Base-by-base conservation (phyloP, 2,888 invertebrate species). In the Lithophane ornitopus region DNA sequence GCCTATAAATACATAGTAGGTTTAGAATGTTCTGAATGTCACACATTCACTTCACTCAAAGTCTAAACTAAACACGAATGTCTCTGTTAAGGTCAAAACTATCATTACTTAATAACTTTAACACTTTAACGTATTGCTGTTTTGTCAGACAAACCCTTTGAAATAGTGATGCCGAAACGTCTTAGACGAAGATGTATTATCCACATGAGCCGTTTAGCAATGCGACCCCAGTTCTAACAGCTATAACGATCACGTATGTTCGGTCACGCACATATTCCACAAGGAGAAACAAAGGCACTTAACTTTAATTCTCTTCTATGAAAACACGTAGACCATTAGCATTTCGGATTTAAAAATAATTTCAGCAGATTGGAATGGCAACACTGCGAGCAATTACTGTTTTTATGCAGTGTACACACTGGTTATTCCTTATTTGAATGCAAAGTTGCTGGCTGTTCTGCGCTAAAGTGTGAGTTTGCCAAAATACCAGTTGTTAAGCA, bases 401-500 rank as follows among this genome's bases (percentile, higher is more conserved):
- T 81, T 85, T 62, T 76, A 46, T 65, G 66, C 59, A 6, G 22
- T 70, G 66, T 69, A 7, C 67, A 65, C 67, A 65, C 44, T 78
- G 59, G 2, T 34, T 58, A 68, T 75, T 78, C 61, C 46, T 62
- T 49, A 56, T 56, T 65, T 69, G 69, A 84, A 67, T 71, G 39
- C 14, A 3, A n/a, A 52, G 34, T 56, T 34, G 22, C 56, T 73
- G 59, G 52, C 73, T 65, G 83, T 63, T 62, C 77, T 49, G 44
- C 22, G 41, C 11, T 63, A 44, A 79, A 84, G 59, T 75, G 70
- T 61, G 63, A 63, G 58, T 69, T 71, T 80, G 66, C 74, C 76
- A 86, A 81, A 77, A 84, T 76, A 79, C 61, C 34, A 76, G 70
- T 49, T 52, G 78, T 84, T 80, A 56, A 73, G 80, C 87, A 76